These are phyloP conservation scores for Gila orcuttii DNA, from an alignment of 2,113 vertebrate species.

Conservation along the genomic window DNA sequence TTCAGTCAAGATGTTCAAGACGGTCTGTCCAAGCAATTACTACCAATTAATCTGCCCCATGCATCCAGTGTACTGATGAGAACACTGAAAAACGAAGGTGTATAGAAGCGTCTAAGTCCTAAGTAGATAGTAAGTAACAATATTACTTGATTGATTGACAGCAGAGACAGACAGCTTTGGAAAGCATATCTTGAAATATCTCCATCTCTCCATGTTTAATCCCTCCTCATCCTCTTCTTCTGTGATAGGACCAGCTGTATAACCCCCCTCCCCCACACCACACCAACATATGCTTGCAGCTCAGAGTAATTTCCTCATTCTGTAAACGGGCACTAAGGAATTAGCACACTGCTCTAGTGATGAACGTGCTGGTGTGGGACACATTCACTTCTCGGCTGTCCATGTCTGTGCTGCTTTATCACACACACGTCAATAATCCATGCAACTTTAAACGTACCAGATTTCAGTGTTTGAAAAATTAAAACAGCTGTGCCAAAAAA, in stretches of 20 bases:
- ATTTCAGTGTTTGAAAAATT: background rate
- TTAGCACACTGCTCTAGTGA: conserved; percentile 46
- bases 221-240: conserved; percentile 4
- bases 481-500: background rate
- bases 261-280: conserved; percentile 40
- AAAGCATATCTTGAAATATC: conserved; percentile 25
- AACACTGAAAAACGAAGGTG: background rate
- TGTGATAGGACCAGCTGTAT: conserved; percentile 44
- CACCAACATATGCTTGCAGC: conserved; percentile 40
- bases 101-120: background rate
- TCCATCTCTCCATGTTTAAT: conserved; percentile 31
- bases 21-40: conserved; percentile 44
- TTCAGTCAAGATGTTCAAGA: conserved; percentile 45
- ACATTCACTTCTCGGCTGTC: conserved; percentile 30
- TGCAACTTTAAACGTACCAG: conserved; percentile 52
- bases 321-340: conserved; percentile 47
- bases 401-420: background rate
- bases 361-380: conserved; percentile 28
- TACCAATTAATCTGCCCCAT: conserved; percentile 8
- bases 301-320: conserved; percentile 50
- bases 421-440: conserved; percentile 48
- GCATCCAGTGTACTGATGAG: background rate
- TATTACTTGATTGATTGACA: conserved; percentile 42
- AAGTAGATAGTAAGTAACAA: conserved; percentile 11
- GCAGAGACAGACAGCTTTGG: conserved; percentile 40